These are phyloP conservation scores for Hylaeus anthracinus DNA, from an alignment of 1,140 invertebrate species.

Conservation along the genomic window DNA sequence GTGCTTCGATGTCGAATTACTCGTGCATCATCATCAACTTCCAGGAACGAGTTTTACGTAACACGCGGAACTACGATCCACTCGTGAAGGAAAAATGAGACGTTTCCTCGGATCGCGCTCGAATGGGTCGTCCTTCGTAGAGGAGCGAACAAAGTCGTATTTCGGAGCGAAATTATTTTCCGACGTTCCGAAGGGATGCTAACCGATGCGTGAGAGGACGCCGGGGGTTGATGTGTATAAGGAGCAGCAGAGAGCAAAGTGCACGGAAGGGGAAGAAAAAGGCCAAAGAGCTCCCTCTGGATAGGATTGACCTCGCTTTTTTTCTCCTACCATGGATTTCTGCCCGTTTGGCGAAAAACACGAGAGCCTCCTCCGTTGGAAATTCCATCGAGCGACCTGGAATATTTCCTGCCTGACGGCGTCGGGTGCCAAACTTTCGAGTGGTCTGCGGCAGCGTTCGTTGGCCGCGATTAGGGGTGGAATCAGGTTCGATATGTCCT, in stretches of 20 bases:
- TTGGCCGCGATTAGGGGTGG: neutral
- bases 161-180: neutral
- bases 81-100: no score
- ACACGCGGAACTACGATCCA: no score
- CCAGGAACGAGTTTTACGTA: no score
- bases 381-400: slow-evolving; percentile 32
- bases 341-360: slow-evolving; percentile 4
- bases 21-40: no score
- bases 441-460: neutral
- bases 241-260: neutral
- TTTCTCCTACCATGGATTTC: neutral
- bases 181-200: no score
- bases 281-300: neutral
- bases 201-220: neutral
- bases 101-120: no score
- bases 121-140: no score
- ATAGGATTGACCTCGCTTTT: neutral
- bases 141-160: neutral
- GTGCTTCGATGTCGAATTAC: no score
- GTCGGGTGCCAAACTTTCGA: slow-evolving; percentile 22
- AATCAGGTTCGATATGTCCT: no score
- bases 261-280: neutral
- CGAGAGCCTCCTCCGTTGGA: neutral
- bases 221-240: neutral
- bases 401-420: neutral